Evolutionary conservation across 1,140 invertebrate species (phyloP), one percentile per base, ranked within the genome.

Genomic region (Eumaeus atala): DNA sequence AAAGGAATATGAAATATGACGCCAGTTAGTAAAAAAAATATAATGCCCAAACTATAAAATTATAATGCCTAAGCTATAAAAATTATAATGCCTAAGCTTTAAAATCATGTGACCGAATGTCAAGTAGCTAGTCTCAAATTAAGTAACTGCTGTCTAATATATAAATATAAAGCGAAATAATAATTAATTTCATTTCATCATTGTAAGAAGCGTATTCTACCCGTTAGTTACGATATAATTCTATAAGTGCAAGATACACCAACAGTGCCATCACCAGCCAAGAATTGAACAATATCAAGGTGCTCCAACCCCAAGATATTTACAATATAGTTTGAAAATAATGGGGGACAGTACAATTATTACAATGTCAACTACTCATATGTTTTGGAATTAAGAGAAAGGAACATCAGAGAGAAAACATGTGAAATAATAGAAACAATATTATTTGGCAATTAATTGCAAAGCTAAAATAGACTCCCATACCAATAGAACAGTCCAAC

Each of bases 91-190:
- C 10, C 35, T 9, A 58, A 50, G 40, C 37, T 28, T 28, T 28
- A 6, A 62, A 33, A n/a, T n/a, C n/a, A 9, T 52, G 44, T 55
- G 77, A 84, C 80, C 80, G 76, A 71, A 62, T 67, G 60, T 76
- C 67, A 83, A 86, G 81, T 68, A 83, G 79, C 83, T 86, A 86
- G 83, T 86, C 83, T 86, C 83, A 84, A 84, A 67, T 69, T 51
- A 58, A 44, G 54, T 56, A 60, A 18, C 35, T 50, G 28, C 17
- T 18, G 35, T 58, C 50, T 16, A 16, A 44, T 14, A 16, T 9
- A 14, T 17, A 44, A 8, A 44, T 18, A 28, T 28, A 28, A 28
- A 28, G 21, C 21, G 6, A 28, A 28, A 6, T 28, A 28, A 28
- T 28, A 6, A 28, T 28, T 28, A 28, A 28, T 28, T 28, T 28